These are phyloP conservation scores for Lasioglossum oenotherae DNA, from an alignment of 2,888 invertebrate genomes.

Conservation along the genomic window DNA sequence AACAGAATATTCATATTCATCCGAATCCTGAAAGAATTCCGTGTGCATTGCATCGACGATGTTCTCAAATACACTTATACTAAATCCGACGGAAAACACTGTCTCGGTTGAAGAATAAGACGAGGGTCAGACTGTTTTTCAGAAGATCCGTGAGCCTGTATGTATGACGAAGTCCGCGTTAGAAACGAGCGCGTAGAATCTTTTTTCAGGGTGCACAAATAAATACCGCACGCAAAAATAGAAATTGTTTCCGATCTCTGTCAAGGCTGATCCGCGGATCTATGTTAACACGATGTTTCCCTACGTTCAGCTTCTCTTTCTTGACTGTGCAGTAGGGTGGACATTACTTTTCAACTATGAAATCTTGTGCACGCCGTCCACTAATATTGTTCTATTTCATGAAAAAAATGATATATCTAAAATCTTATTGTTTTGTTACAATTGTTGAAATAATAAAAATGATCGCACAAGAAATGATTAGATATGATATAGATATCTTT, in stretches of 20 bases:
- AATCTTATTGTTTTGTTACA: too few species aligned
- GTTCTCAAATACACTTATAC: neutral
- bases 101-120: neutral
- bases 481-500: too few species aligned
- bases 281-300: conserved; percentile 2
- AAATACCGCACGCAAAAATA: conserved; percentile 33
- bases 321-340: neutral
- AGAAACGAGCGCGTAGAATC: neutral
- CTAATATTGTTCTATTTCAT: too few species aligned
- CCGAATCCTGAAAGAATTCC: neutral
- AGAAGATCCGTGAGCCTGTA: neutral
- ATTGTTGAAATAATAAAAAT: too few species aligned
- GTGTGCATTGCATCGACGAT: neutral
- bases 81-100: neutral
- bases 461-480: too few species aligned
- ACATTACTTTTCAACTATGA: too few species aligned
- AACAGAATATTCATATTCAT: neutral
- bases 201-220: conserved; percentile 29
- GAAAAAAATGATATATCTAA: too few species aligned
- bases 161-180: neutral
- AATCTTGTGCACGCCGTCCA: too few species aligned
- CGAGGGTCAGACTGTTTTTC: neutral
- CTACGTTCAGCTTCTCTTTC: neutral
- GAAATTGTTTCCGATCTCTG: conserved; percentile 34
- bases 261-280: conserved; percentile 27